These are phyloP conservation scores for Meloidogyne exigua DNA, from an alignment of 1,140 invertebrate species.

Conservation along the genomic window DNA sequence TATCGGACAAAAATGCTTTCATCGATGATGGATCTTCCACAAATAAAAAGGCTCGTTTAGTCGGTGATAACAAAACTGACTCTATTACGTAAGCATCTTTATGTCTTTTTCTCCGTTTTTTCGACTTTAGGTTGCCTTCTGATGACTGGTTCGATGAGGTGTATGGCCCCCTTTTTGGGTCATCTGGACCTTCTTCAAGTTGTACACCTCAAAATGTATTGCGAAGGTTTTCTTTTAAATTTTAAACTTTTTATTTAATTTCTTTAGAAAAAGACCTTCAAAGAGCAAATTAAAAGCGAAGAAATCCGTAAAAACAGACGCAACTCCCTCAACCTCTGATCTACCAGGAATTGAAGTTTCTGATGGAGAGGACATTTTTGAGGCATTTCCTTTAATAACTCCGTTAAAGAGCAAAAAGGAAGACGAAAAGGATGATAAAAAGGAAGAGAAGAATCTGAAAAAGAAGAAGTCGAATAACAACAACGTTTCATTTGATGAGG, in stretches of 20 bases:
- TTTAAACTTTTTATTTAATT: background rate
- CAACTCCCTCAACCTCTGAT: background rate
- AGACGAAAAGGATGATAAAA: too few species aligned
- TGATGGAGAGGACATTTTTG: slow-evolving; percentile 1
- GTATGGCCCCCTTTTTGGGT: background rate
- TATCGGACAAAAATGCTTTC: background rate
- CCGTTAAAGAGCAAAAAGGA: background rate
- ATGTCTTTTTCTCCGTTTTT: background rate
- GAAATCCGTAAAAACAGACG: background rate
- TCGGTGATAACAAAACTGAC: background rate
- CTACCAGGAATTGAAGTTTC: background rate
- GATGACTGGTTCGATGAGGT: slow-evolving; percentile 8
- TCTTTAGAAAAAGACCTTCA: background rate
- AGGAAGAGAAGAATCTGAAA: background rate
- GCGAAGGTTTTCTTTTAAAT: too few species aligned
- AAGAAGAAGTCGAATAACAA: background rate
- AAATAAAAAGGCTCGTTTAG: slow-evolving; percentile 2
- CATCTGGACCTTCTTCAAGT: too few species aligned
- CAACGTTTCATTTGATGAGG: slow-evolving; percentile 3
- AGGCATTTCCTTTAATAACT: background rate
- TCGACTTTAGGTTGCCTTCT: slow-evolving; percentile 11
- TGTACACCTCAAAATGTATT: too few species aligned
- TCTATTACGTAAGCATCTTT: background rate
- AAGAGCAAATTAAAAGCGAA: background rate
- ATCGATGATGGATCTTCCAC: too few species aligned